Evolutionary conservation across 2,888 invertebrate species (phyloP), one percentile per base, ranked within the genome.

Genomic region (Synergus japonicus): DNA sequence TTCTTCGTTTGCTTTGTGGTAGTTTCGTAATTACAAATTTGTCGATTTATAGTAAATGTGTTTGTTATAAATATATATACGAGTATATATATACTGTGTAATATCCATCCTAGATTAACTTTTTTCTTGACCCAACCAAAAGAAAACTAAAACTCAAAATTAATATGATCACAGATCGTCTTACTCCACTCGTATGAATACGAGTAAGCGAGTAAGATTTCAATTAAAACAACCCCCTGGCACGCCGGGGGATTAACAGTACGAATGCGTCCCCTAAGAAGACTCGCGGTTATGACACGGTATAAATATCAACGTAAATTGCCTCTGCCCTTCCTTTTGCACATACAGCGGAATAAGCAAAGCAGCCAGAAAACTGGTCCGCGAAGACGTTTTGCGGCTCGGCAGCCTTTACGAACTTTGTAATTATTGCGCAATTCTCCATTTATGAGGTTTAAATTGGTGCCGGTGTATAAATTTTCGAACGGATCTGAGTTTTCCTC

Each of bases 271-370:
- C 82, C 84, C 84, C 83, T 84, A 86, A 88, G 87, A 87, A 88
- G 86, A 87, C 88, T 84, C 88, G 90, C 88, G 90, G 91, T 92
- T 92, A 92, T 92, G 92, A 92, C 92, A 88, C 88, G 89, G 92
- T 92, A 92, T 92, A 92, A 92, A 92, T 92, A 92, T 91, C 92
- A 91, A 91, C 91, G 91, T 92, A 92, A 92, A 92, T 92, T 91
- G 90, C 88, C 88, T 85, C 81, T 81, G 80, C 41, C 41, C 43
- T 60, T 54, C 73, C 15, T 73, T 73, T 73, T 82, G 83, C 80
- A 64, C 83, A 82, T 78, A 81, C 82, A 82, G 78, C 82, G 83
- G 78, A 79, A 84, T 83, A 82, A 49, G 15, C 2, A 54, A 8
- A 83, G 83, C 83, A 80, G 78, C 79, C 79, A 80, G 80, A 80